Evolutionary conservation across 1,140 invertebrate species (phyloP).

Genomic region (Artemia franciscana): DNA sequence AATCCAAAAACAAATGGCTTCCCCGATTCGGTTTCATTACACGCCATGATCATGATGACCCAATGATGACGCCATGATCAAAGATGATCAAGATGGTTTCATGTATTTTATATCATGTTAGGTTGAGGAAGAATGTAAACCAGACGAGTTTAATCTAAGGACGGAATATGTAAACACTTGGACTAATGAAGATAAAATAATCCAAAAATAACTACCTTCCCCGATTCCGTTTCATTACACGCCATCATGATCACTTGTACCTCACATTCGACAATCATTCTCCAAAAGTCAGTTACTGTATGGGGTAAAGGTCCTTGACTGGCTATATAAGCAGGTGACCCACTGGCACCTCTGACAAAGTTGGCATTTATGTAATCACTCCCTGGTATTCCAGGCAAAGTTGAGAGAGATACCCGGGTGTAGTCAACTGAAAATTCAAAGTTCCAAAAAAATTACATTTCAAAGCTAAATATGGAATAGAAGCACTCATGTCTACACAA

Average conservation of each 20-base stretch:
- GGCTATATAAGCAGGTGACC: conserved; percentile 25
- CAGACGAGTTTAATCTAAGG: too few relatives aligned
- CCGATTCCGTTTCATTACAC: conserved; percentile 29
- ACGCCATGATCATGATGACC: too few relatives aligned
- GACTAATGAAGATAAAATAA: too few relatives aligned
- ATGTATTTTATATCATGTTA: too few relatives aligned
- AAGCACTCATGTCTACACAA: neutral
- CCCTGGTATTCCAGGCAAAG: conserved; percentile 29
- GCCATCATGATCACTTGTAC: conserved; percentile 39
- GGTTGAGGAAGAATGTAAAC: too few relatives aligned
- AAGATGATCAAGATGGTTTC: too few relatives aligned
- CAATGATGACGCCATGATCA: too few relatives aligned
- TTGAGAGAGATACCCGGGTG: conserved; percentile 30
- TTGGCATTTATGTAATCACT: conserved; percentile 49
- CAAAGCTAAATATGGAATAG: neutral
- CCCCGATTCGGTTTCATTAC: too few relatives aligned
- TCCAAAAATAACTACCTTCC: too few relatives aligned
- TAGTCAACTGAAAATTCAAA: conserved; percentile 30
- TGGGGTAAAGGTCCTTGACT: conserved; percentile 36
- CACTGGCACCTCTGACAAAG: conserved; percentile 29
- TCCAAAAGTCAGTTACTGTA: conserved; percentile 40
- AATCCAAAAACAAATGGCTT: too few relatives aligned
- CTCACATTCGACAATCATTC: conserved; percentile 39
- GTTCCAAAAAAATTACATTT: conserved; percentile 1
- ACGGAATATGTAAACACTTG: too few relatives aligned